Evolutionary conservation across 2,113 vertebrate species (phyloP).

Genomic region (Coreoperca whiteheadi): DNA sequence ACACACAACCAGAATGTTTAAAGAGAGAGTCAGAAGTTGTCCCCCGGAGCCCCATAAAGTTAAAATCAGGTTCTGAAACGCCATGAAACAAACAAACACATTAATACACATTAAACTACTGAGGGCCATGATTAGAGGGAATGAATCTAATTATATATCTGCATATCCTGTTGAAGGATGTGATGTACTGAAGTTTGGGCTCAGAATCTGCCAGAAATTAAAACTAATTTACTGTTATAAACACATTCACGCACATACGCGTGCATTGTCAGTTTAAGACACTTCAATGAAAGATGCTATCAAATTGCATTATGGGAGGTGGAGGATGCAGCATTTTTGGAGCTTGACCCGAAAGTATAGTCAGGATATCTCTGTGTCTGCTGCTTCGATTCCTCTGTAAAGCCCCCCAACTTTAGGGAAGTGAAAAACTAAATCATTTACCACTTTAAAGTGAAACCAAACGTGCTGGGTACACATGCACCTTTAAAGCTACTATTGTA

Average conservation of each 20-base stretch:
- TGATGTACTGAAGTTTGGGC: neutral
- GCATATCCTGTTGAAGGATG: constrained; percentile 14
- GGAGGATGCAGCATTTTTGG: neutral
- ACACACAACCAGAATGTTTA: neutral
- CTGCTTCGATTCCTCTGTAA: neutral
- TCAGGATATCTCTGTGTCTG: neutral
- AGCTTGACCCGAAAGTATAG: neutral
- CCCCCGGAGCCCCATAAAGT: neutral
- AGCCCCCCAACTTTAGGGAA: neutral
- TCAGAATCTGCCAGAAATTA: neutral
- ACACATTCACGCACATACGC: neutral
- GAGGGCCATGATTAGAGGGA: neutral
- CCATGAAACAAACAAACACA: neutral
- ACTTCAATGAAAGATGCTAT: neutral
- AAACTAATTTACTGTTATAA: neutral
- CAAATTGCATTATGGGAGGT: neutral
- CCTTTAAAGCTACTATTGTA: neutral
- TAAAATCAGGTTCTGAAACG: neutral
- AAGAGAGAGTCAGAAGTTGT: neutral
- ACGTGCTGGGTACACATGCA: neutral
- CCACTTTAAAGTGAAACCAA: neutral
- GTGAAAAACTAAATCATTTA: neutral
- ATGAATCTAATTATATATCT: neutral
- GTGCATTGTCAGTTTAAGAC: neutral
- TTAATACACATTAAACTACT: neutral